Conservation (phyloP, 2,888 invertebrate genomes). For the Falcaria lacertinaria region DNA sequence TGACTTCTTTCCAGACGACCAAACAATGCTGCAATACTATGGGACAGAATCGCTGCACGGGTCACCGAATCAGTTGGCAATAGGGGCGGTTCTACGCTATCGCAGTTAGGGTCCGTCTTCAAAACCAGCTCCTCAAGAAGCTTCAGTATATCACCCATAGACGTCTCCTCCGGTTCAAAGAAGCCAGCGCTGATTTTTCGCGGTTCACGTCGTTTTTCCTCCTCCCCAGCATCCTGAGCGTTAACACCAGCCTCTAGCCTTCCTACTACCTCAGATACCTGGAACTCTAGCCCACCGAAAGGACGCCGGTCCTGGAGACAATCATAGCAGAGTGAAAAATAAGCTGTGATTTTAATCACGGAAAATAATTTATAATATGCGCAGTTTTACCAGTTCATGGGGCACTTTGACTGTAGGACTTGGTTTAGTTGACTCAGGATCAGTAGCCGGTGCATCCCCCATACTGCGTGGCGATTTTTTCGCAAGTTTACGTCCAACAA, state of each 20-base stretch:
- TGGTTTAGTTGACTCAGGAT: conserved; percentile 53
- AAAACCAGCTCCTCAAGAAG: conserved; percentile 80
- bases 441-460: conserved; percentile 66
- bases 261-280: conserved; percentile 86
- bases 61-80: conserved; percentile 82
- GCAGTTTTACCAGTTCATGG: conserved; percentile 48
- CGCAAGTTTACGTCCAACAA: conserved; percentile 56
- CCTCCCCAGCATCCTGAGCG: conserved; percentile 57
- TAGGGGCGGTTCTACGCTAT: conserved; percentile 81
- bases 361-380: conserved; percentile 6
- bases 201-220: conserved; percentile 56
- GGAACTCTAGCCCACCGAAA: conserved; percentile 83
- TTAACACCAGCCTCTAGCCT: conserved; percentile 84
- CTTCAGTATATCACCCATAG: conserved; percentile 81
- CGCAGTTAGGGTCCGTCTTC: conserved; percentile 81
- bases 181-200: conserved; percentile 75
- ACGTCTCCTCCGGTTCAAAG: conserved; percentile 76
- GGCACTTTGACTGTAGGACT: conserved; percentile 42
- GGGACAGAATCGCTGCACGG: conserved; percentile 86
- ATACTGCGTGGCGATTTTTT: conserved; percentile 71
- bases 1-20: conserved; percentile 89
- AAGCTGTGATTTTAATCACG: conserved; percentile 11
- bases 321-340: conserved; percentile 25
- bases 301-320: conserved; percentile 80
- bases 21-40: conserved; percentile 92